Evolutionary conservation across 2,888 invertebrate genomes (phyloP).

Genomic region (Drosophila paramelanica): DNA sequence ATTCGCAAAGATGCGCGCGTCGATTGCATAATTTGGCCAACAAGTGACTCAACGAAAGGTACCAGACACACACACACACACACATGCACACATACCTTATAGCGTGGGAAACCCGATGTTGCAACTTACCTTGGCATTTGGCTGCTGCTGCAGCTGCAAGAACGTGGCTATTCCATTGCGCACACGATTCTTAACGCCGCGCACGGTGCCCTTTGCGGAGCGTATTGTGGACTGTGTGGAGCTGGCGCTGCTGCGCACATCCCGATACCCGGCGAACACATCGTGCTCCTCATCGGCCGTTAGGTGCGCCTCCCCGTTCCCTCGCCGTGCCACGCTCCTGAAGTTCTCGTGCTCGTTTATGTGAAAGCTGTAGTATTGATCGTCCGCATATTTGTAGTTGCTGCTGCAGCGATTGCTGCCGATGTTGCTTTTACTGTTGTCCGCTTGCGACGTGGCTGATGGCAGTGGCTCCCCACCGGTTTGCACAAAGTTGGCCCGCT

Average conservation of each 20-base stretch:
- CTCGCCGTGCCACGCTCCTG: constrained; percentile 63
- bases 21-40: constrained; percentile 50
- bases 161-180: constrained; percentile 97
- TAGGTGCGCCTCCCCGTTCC: constrained; percentile 10
- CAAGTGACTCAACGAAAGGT: constrained; percentile 34
- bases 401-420: constrained; percentile 31
- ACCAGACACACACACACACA: constrained; percentile 1
- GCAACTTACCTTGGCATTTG: constrained; percentile 90
- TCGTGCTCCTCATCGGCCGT: constrained; percentile 85
- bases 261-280: constrained; percentile 92
- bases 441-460: constrained; percentile 27
- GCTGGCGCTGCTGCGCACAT: constrained; percentile 86
- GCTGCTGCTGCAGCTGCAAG: constrained; percentile 90
- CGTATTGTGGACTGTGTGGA: constrained; percentile 91
- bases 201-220: constrained; percentile 96
- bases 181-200: constrained; percentile 97
- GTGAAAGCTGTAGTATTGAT: constrained; percentile 94
- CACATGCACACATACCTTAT: background rate
- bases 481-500: constrained; percentile 73
- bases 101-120: constrained; percentile 31
- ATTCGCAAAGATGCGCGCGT: constrained; percentile 60
- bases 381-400: constrained; percentile 88
- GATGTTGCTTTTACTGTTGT: constrained; percentile 5
- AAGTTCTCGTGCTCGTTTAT: constrained; percentile 88
- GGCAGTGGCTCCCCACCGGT: constrained; percentile 61